Evolutionary conservation across 2,888 invertebrate species (phyloP), one percentile per base, ranked within the genome.

Genomic region (Hirtodrosophila cameraria): DNA sequence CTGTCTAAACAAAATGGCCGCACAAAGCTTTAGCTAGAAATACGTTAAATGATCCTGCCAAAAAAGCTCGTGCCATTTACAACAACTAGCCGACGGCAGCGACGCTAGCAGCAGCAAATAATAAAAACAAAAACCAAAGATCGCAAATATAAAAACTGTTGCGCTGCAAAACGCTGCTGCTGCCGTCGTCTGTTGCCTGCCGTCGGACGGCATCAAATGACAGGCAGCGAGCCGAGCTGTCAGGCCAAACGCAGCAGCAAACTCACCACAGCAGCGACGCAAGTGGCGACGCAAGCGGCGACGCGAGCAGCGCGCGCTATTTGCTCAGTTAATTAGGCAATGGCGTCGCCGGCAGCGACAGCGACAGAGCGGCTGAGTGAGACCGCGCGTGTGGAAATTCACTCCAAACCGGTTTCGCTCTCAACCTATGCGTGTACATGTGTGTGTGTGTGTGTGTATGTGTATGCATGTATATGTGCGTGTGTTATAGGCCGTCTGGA

Each of bases 321-420:
- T 82, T 79, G 79, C 79, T 53, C 65, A 79, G 78, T 68, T 78
- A 75, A 75, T 75, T 75, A 79, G 75, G 71, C 75, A 75, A 69
- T 75, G 49, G 65, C 78, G 61, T 35, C 64, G 69, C 35, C 50
- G 54, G 35, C 54, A 39, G 45, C 31, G 35, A 23, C 31, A 11
- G 38, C 23, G 46, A 23, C 48, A 16, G 63, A 64, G 60, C 50
- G 50, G 35, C 30, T 52, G 43, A 41, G 39, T 33, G 57, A 52
- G 49, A 39, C 30, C 48, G 43, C 35, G 39, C 30, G 57, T 45
- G 49, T 52, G 43, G 67, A 58, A 76, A 59, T 41, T 62, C 72
- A 73, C 74, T 80, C 74, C 48, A 58, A 77, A 62, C 77, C 72
- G 80, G 84, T 72, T 80, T 58, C 52, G 31, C 33, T 25, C 30